phyloP scores from a whole-genome alignment of 2,888 invertebrate species.

The Deilephila elpenor region DNA sequence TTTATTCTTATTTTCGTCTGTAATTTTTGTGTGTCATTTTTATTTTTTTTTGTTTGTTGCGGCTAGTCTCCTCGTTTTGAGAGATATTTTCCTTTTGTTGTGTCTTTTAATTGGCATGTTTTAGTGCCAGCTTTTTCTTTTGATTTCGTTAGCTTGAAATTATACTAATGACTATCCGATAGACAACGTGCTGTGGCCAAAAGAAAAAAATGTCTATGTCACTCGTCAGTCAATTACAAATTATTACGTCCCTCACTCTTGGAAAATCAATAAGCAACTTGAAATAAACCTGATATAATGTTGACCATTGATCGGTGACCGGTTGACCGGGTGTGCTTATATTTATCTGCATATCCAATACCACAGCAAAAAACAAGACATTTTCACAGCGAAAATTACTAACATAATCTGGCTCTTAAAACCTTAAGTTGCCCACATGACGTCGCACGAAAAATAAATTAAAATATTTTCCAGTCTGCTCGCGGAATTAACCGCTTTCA shows the following conservation, averaged over 20 bases:
- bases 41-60: not conserved
- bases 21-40: not conserved
- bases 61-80: not conserved
- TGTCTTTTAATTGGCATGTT: not conserved
- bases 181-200: too few species aligned
- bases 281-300: too few species aligned
- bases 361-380: too few species aligned
- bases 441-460: not conserved
- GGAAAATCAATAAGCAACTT: too few species aligned
- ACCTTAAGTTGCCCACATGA: not conserved
- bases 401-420: not conserved
- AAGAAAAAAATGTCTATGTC: too few species aligned
- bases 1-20: not conserved
- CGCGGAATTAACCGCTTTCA: not conserved
- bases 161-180: too few species aligned
- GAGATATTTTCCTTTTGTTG: not conserved
- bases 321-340: too few species aligned
- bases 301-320: too few species aligned
- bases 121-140: not conserved
- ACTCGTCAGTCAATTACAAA: too few species aligned
- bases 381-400: too few species aligned
- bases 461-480: not conserved
- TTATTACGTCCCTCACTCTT: too few species aligned
- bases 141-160: not conserved
- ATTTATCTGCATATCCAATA: too few species aligned